phyloP scores from a whole-genome alignment of 2,888 invertebrate genomes.

The Diarsia mendica region DNA sequence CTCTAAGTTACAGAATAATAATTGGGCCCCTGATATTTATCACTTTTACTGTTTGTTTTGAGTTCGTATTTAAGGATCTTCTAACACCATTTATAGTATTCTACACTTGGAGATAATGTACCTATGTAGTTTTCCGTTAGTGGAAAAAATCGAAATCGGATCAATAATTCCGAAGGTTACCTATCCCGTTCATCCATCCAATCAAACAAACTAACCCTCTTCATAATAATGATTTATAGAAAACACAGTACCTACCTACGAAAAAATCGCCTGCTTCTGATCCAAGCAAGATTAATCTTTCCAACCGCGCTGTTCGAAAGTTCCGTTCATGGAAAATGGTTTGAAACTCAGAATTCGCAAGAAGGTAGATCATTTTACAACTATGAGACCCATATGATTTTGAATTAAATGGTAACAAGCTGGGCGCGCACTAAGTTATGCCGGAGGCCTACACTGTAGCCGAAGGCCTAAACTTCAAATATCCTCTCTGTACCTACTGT shows the following conservation, averaged over 20 bases:
- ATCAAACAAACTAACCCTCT: not conserved
- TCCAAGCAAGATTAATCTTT: not conserved
- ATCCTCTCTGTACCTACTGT: not conserved
- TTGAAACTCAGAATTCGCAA: not conserved
- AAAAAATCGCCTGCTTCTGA: no score
- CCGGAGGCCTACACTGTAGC: not conserved
- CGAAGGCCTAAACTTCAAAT: not conserved
- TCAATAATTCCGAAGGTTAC: not conserved
- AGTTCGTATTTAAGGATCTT: no score
- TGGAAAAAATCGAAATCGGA: not conserved
- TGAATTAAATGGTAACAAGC: conserved; percentile 40
- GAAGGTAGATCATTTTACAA: not conserved
- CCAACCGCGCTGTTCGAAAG: not conserved
- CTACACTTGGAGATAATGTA: no score
- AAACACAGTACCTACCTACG: not conserved
- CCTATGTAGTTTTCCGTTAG: no score
- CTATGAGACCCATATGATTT: not conserved
- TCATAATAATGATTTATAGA: not conserved
- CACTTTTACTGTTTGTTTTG: no score
- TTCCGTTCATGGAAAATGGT: not conserved
- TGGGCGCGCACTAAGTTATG: not conserved
- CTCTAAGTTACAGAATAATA: no score
- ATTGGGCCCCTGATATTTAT: no score
- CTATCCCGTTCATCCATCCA: not conserved
- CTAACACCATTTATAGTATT: no score